Base-by-base conservation (phyloP, 2,797 vertebrate species). In the Enteromius thamalakanensis region DNA sequence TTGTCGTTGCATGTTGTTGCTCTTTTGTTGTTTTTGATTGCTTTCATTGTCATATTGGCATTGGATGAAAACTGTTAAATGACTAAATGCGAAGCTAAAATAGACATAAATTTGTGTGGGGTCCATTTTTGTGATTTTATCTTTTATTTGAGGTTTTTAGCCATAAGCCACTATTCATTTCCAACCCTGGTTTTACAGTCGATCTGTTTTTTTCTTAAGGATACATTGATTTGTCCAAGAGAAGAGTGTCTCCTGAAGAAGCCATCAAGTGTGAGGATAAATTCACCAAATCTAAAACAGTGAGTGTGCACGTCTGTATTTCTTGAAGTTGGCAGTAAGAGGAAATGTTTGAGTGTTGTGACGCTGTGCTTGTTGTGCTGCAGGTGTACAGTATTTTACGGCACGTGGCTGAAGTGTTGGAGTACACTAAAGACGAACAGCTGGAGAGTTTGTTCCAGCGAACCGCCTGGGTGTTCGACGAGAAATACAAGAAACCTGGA, bases 241-340 rank as follows among this genome's bases (percentile, higher is more conserved):
- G 98, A 96, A 97, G 98, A 96, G 98, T 99, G 91, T 99, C 98
- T 77, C 98, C 97, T 87, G 98, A 99, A 87, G 98, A 99, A 90
- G 98, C 98, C 87, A 96, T 99, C 90, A 99, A 99, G 94, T 99
- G 98, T 92, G 98, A 99, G 94, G 98, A 99, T 89, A 99, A 99
- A 93, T 99, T 99, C 91, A 99, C 98, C 89, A 99, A 99, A 94
- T 99, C 98, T 26, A 99, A 99, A 96, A 99, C 98, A 85, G 98
- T 99, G 92, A 97, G 98, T 93, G 21, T 2, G 58, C 23, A 14
- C 6, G 2, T 53, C 6, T 15, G 26, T 19, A 11, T 58, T 1
- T 17, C 4, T 79, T 47, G 26, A 26, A 21, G n/a, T 42, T 19
- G 5, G 37, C 29, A 9, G 17, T n/a, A 17, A 17, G 8, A 37